Percentiles rank a stretch among this genome's conserved stretches.
phyloP scores from a whole-genome alignment of 2,113 vertebrate genomes.

The Aptenodytes patagonicus region DNA sequence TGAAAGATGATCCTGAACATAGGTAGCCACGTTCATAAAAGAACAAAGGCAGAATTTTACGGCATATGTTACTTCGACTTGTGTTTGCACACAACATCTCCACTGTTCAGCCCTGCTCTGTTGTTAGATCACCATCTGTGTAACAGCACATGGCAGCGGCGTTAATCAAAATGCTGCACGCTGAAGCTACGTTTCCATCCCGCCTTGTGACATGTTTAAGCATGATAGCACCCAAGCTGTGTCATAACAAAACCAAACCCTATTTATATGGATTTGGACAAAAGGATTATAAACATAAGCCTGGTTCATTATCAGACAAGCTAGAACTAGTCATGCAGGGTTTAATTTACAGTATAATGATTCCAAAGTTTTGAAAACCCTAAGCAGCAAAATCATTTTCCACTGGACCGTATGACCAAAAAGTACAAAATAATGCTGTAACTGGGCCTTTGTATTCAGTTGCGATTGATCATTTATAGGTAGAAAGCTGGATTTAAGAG shows the following conservation, averaged over 20 bases:
- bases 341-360: not conserved
- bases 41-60: not conserved
- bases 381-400: not conserved
- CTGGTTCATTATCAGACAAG: not conserved
- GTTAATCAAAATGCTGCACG: not conserved
- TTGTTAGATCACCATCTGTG: not conserved
- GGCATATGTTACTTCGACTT: not conserved
- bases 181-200: not conserved
- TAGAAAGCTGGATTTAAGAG: not conserved
- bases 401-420: accelerated
- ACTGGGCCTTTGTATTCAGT: not conserved
- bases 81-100: not conserved
- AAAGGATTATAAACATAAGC: not conserved
- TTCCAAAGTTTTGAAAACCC: not conserved
- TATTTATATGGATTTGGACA: not conserved
- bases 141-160: not conserved
- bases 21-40: not conserved
- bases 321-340: not conserved
- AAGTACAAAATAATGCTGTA: not conserved
- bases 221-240: not conserved
- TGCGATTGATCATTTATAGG: not conserved
- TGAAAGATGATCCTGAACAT: not conserved
- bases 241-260: not conserved
- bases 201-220: not conserved
- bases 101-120: not conserved